phyloP scores from a whole-genome alignment of 2,113 vertebrate genomes.

The Barbus barbus region DNA sequence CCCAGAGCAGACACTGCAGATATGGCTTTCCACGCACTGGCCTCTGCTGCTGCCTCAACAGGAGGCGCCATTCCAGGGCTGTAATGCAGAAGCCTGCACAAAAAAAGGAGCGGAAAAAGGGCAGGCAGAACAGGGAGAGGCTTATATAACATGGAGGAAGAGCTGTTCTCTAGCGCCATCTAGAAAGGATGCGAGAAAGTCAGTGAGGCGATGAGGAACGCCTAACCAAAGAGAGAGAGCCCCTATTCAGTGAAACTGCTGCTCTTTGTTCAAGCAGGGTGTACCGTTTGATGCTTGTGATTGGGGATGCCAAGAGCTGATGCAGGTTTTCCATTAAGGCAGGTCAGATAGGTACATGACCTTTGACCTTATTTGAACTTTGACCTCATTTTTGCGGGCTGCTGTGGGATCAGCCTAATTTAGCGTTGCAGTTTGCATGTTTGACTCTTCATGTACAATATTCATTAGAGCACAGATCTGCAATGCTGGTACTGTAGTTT shows the following conservation, averaged over 20 bases:
- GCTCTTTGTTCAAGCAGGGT: constrained; percentile 7
- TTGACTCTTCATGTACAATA: not conserved
- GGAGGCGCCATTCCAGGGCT: constrained; percentile 89
- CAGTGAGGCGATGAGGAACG: constrained; percentile 38
- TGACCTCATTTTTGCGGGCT: not conserved
- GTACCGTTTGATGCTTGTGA: constrained; percentile 29
- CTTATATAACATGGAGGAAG: constrained; percentile 76
- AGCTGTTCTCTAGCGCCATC: constrained; percentile 82
- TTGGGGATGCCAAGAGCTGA: not conserved
- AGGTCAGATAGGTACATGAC: constrained; percentile 23
- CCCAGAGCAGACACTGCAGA: constrained; percentile 85
- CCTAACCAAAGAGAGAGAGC: constrained; percentile 39
- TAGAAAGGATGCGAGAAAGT: constrained; percentile 69
- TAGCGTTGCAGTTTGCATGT: not conserved
- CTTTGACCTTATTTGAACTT: constrained; percentile 23
- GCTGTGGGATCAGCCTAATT: not conserved
- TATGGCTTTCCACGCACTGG: constrained; percentile 76
- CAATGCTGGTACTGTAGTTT: not conserved
- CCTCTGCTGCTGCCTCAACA: constrained; percentile 81
- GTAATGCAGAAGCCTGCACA: constrained; percentile 69
- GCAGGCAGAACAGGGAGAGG: constrained; percentile 73
- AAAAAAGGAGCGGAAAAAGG: constrained; percentile 55
- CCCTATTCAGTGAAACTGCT: not conserved
- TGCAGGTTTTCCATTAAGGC: not conserved
- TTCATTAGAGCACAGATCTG: not conserved